Evolutionary conservation across 2,888 invertebrate species (phyloP).

Genomic region (Cantharis lateralis): DNA sequence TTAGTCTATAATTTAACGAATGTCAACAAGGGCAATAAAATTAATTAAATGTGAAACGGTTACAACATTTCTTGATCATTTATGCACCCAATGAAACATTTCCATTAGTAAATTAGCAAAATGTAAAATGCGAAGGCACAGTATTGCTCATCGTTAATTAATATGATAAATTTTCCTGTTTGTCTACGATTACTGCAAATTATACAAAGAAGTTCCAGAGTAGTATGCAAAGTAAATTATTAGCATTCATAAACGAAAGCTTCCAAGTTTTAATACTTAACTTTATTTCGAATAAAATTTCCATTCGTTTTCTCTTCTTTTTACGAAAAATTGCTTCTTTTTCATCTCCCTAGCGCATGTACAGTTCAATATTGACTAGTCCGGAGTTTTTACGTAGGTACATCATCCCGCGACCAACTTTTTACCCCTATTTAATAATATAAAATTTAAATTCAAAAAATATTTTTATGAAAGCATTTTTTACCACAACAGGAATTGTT

Average conservation of each 20-base stretch:
- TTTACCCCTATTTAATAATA: conserved; percentile 1
- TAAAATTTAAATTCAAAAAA: conserved; percentile 1
- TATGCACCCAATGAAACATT: conserved; percentile 40
- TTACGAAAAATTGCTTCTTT: conserved; percentile 51
- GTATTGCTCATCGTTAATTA: conserved; percentile 43
- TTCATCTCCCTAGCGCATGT: conserved; percentile 49
- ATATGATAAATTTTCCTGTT: conserved; percentile 49
- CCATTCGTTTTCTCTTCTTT: conserved; percentile 53
- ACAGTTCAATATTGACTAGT: conserved; percentile 50
- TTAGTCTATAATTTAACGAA: conserved; percentile 39
- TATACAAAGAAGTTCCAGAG: conserved; percentile 49
- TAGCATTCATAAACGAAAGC: conserved; percentile 57
- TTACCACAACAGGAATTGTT: background rate
- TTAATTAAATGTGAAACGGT: conserved; percentile 43
- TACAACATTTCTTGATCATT: conserved; percentile 38
- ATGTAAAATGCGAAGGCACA: conserved; percentile 40
- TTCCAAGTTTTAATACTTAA: conserved; percentile 53
- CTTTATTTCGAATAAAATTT: conserved; percentile 57
- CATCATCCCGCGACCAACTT: conserved; percentile 3
- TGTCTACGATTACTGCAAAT: conserved; percentile 51
- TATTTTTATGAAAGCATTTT: background rate
- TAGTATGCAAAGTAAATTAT: conserved; percentile 56
- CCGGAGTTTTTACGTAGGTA: conserved; percentile 25
- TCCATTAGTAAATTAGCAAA: conserved; percentile 44
- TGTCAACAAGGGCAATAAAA: conserved; percentile 44